Evolutionary conservation across 2,888 invertebrate genomes (phyloP).

Genomic region (Platypus cylindrus): DNA sequence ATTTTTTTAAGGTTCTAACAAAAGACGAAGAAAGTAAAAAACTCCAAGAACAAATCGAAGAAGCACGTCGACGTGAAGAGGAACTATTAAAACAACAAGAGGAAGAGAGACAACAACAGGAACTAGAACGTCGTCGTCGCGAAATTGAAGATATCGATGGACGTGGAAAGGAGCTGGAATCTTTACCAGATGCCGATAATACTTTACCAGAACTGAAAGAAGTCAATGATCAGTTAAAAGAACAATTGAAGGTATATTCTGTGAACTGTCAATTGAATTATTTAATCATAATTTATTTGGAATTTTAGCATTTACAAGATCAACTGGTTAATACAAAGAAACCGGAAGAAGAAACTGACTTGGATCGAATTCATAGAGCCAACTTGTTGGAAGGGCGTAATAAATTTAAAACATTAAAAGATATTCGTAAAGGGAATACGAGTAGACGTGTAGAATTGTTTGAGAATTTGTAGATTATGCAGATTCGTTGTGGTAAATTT

Average conservation of each 20-base stretch:
- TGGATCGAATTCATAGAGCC: constrained; percentile 31
- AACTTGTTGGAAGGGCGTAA: constrained; percentile 29
- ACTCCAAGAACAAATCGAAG: constrained; percentile 30
- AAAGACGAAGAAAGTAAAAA: constrained; percentile 28
- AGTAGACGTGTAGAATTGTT: constrained; percentile 32
- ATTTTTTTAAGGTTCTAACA: constrained; percentile 17
- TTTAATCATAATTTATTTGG: neutral
- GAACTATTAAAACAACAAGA: constrained; percentile 16
- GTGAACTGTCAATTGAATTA: neutral
- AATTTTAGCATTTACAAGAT: constrained; percentile 26
- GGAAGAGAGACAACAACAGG: constrained; percentile 16
- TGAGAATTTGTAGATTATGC: constrained; percentile 28
- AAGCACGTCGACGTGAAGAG: constrained; percentile 19
- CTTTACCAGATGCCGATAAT: constrained; percentile 24
- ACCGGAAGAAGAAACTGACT: constrained; percentile 26
- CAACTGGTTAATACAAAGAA: constrained; percentile 27
- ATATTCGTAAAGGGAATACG: constrained; percentile 33
- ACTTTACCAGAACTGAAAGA: constrained; percentile 27
- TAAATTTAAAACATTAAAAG: constrained; percentile 32
- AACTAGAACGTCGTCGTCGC: constrained; percentile 15
- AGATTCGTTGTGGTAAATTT: neutral
- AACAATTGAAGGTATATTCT: constrained; percentile 28
- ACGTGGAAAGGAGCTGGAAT: constrained; percentile 21
- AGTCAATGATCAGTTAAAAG: constrained; percentile 28
- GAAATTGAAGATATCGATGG: constrained; percentile 16